Evolutionary conservation across 2,797 vertebrate genomes (phyloP).

Genomic region (Microctenopoma lineatum): DNA sequence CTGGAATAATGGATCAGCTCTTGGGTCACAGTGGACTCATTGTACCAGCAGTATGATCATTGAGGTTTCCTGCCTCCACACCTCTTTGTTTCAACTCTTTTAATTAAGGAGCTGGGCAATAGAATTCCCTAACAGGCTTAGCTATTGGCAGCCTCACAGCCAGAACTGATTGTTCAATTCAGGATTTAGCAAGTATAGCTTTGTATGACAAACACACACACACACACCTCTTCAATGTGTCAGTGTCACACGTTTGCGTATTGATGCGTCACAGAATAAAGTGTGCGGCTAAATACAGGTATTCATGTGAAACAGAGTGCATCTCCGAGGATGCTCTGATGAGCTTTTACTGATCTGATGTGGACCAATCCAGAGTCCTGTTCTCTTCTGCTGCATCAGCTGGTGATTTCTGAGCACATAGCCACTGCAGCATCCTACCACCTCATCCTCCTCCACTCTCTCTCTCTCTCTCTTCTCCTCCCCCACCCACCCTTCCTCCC

Average conservation of each 20-base stretch:
- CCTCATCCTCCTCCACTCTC: conserved; percentile 63
- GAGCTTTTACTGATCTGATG: conserved; percentile 77
- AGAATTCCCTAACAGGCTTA: conserved; percentile 78
- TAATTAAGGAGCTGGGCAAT: conserved; percentile 78
- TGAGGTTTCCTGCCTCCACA: conserved; percentile 71
- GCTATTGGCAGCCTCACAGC: conserved; percentile 72
- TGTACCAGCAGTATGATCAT: conserved; percentile 76
- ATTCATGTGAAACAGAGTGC: conserved; percentile 37
- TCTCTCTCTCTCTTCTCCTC: conserved; percentile 66
- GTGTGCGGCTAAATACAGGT: conserved; percentile 18
- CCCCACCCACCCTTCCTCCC: conserved; percentile 61
- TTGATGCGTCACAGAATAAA: conserved; percentile 45
- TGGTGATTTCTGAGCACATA: conserved; percentile 86
- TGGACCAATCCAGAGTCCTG: conserved; percentile 73
- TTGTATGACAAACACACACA: conserved; percentile 58
- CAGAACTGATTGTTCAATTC: conserved; percentile 76
- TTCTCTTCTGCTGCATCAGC: conserved; percentile 79
- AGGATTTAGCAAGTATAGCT: conserved; percentile 70
- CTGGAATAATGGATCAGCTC: conserved; percentile 81
- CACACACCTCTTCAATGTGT: conserved; percentile 53
- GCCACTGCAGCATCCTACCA: conserved; percentile 87
- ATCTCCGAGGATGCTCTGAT: conserved; percentile 64
- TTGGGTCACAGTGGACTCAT: conserved; percentile 76
- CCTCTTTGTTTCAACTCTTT: conserved; percentile 79
- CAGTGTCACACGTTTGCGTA: conserved; percentile 35